These are phyloP conservation scores for Rhingia rostrata DNA, from an alignment of 2,888 invertebrate genomes.

Conservation along the genomic window DNA sequence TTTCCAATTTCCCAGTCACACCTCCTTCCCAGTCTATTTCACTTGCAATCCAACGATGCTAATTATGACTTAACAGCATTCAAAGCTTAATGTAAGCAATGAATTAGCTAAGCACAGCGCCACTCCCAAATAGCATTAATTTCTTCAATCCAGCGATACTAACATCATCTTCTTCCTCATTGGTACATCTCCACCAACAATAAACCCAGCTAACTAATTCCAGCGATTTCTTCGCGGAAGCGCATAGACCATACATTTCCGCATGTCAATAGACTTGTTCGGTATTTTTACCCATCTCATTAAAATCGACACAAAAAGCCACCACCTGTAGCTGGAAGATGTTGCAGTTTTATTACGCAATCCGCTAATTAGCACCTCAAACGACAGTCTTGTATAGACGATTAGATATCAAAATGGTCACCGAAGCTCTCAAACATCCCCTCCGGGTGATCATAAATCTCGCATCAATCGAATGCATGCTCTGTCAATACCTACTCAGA, in stretches of 20 bases:
- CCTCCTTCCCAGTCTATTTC: too few relatives aligned
- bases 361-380: constrained; percentile 19
- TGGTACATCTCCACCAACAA: background rate
- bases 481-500: constrained; percentile 13
- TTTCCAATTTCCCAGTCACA: too few relatives aligned
- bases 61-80: too few relatives aligned
- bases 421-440: constrained; percentile 18
- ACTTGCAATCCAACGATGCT: too few relatives aligned
- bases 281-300: constrained; percentile 20
- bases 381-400: background rate
- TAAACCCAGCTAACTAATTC: constrained; percentile 14
- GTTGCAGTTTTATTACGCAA: constrained; percentile 27
- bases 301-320: constrained; percentile 16
- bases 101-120: too few relatives aligned
- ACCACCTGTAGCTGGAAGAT: background rate
- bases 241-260: constrained; percentile 15
- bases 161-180: too few relatives aligned
- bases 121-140: too few relatives aligned
- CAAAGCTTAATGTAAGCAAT: too few relatives aligned
- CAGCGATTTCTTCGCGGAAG: constrained; percentile 1
- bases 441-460: constrained; percentile 32
- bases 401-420: constrained; percentile 19
- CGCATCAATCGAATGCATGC: constrained; percentile 26
- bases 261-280: constrained; percentile 19
- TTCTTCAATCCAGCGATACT: too few relatives aligned